These are phyloP conservation scores for Phoxinus phoxinus DNA, from an alignment of 2,113 vertebrate genomes.

Conservation along the genomic window DNA sequence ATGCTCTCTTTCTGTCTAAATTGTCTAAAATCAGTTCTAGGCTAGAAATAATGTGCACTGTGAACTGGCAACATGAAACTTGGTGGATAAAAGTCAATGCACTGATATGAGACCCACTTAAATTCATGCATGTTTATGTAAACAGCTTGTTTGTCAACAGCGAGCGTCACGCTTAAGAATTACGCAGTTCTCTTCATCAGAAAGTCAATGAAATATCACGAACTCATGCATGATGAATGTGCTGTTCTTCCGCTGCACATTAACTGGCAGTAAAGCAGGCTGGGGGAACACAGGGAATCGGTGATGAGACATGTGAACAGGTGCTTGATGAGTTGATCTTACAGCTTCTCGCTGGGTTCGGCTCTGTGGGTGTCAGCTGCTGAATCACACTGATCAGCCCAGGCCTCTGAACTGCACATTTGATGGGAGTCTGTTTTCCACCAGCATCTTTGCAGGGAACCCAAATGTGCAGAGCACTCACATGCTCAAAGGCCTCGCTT, in stretches of 20 bases:
- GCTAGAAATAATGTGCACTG: neutral
- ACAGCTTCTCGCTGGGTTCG: conserved; percentile 20
- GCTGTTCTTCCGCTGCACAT: conserved; percentile 13
- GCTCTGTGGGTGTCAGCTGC: conserved; percentile 29
- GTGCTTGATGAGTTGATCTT: conserved; percentile 55
- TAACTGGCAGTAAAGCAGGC: conserved; percentile 43
- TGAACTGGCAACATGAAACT: neutral
- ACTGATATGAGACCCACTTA: neutral
- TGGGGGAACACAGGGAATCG: conserved; percentile 37
- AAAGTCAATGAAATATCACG: conserved; percentile 6
- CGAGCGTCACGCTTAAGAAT: neutral
- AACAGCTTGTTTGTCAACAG: conserved; percentile 7
- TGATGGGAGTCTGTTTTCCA: no score
- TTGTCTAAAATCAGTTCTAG: neutral
- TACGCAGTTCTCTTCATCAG: neutral
- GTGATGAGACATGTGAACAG: conserved; percentile 42
- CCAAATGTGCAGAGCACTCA: no score
- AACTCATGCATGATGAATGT: conserved; percentile 32
- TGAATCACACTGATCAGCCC: conserved; percentile 48
- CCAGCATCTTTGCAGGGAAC: no score
- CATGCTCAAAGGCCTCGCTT: neutral
- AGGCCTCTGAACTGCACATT: conserved; percentile 5
- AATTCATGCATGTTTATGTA: neutral
- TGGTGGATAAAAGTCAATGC: neutral
- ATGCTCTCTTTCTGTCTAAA: neutral